These are phyloP conservation scores for Thryonomys swinderianus DNA, from an alignment of 2,113 vertebrate species.

Conservation along the genomic window DNA sequence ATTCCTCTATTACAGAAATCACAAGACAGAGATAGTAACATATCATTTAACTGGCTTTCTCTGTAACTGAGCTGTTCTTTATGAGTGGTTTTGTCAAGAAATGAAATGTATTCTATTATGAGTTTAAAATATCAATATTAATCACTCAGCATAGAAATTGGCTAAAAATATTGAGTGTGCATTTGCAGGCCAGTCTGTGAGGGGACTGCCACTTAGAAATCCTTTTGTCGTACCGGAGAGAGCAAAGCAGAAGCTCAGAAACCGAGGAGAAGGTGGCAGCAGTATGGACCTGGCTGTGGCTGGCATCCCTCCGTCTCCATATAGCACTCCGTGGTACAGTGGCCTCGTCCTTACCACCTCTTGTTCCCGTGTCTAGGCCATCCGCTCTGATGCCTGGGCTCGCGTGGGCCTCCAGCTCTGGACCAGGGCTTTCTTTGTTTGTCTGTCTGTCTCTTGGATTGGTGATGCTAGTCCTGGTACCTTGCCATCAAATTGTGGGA, in stretches of 20 bases:
- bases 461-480: not conserved
- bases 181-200: constrained; percentile 25
- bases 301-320: rapidly evolving
- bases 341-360: not conserved
- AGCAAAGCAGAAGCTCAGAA: not conserved
- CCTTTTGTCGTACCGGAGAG: not conserved
- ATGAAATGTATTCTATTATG: constrained; percentile 55
- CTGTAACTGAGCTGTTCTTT: constrained; percentile 61
- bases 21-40: constrained; percentile 46
- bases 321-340: not conserved
- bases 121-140: constrained; percentile 68
- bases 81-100: constrained; percentile 65
- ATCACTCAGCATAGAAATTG: constrained; percentile 49
- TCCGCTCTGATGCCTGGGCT: not conserved
- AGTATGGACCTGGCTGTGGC: not conserved
- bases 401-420: not conserved
- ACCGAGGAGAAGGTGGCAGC: not conserved
- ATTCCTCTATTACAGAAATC: constrained; percentile 60
- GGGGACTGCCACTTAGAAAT: constrained; percentile 14
- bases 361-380: not conserved
- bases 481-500: not conserved
- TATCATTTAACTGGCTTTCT: constrained; percentile 55
- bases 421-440: not conserved
- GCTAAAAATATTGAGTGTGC: not conserved
- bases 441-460: not conserved